Evolutionary conservation across 1,140 invertebrate genomes (phyloP).

Genomic region (Plectus sambesii): DNA sequence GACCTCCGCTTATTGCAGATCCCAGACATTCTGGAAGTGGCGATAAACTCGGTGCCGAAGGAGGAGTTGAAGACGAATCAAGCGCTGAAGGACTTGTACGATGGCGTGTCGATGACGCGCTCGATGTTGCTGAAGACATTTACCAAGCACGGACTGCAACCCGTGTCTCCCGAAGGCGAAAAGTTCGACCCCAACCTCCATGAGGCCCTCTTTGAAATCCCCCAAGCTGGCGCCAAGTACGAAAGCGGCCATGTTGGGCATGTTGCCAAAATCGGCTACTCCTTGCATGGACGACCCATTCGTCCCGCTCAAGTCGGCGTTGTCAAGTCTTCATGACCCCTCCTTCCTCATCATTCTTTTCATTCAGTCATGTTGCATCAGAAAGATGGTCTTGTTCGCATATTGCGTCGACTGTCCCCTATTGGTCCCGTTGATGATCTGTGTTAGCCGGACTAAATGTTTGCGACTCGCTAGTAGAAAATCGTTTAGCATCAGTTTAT

Average conservation of each 20-base stretch:
- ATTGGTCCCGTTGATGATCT: too few species aligned
- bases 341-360: too few species aligned
- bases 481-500: too few species aligned
- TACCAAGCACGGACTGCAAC: slow-evolving; percentile 69
- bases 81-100: slow-evolving; percentile 72
- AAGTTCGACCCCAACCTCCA: slow-evolving; percentile 94
- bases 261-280: slow-evolving; percentile 89
- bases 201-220: slow-evolving; percentile 83
- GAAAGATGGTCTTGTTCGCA: too few species aligned
- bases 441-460: too few species aligned
- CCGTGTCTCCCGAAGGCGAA: slow-evolving; percentile 72
- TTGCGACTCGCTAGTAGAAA: too few species aligned
- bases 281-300: slow-evolving; percentile 78
- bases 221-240: slow-evolving; percentile 30
- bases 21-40: slow-evolving; percentile 75
- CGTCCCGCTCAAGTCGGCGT: slow-evolving; percentile 92
- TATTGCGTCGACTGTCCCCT: too few species aligned
- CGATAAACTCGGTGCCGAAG: slow-evolving; percentile 76
- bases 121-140: slow-evolving; percentile 75
- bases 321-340: too few species aligned
- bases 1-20: slow-evolving; percentile 15
- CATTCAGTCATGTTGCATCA: too few species aligned
- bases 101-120: slow-evolving; percentile 80
- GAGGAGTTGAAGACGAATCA: slow-evolving; percentile 63
- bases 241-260: slow-evolving; percentile 72